A percentile compares a stretch with the other conserved stretches of the same genome.
Evolutionary conservation across 1,140 invertebrate genomes (phyloP).

Genomic region (Drosophila auraria): DNA sequence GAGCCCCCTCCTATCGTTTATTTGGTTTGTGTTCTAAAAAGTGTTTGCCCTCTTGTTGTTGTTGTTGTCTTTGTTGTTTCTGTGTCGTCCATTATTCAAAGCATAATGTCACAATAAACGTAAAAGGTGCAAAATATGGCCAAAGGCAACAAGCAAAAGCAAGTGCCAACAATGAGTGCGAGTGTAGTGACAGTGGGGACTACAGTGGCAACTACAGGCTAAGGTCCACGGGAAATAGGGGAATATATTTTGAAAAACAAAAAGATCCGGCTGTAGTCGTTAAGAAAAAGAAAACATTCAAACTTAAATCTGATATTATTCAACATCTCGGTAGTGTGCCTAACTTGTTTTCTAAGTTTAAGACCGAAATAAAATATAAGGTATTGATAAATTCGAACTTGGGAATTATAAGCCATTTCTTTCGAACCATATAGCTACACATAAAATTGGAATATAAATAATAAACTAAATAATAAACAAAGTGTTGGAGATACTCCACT

Average conservation of each 20-base stretch:
- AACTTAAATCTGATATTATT: no score
- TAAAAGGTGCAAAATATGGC: conserved; percentile 81
- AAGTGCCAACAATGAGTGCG: conserved; percentile 42
- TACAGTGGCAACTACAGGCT: no score
- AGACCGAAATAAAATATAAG: no score
- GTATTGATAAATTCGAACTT: not conserved
- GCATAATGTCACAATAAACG: conserved; percentile 83
- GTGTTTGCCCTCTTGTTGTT: conserved; percentile 64
- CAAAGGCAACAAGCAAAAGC: conserved; percentile 53
- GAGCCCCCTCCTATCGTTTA: conserved; percentile 3
- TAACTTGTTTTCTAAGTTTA: no score
- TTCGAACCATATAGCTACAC: no score
- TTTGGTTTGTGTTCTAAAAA: conserved; percentile 59
- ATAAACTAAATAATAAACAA: not conserved
- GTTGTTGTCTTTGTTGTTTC: conserved; percentile 38
- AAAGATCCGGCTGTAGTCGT: no score
- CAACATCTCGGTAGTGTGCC: no score
- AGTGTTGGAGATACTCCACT: no score
- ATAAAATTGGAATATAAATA: not conserved
- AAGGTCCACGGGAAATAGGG: not conserved
- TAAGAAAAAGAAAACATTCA: no score
- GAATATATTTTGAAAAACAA: not conserved
- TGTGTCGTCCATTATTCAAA: conserved; percentile 79
- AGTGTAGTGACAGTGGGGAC: conserved; percentile 13
- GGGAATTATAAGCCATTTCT: not conserved